phyloP scores from a whole-genome alignment of 2,888 invertebrate species.

The Himalopsyche tibetana region DNA sequence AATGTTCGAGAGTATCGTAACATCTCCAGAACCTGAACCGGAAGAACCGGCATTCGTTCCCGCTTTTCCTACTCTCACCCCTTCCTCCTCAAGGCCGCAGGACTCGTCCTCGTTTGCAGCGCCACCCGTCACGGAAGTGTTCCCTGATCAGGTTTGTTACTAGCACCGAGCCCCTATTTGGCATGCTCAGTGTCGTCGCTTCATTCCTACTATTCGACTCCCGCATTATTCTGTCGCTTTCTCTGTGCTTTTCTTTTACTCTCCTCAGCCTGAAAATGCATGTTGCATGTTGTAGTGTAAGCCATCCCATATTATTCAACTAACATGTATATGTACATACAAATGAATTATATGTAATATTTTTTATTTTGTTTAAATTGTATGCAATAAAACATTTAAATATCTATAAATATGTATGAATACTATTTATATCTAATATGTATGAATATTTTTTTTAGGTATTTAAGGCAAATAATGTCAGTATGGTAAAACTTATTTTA shows the following conservation, averaged over 20 bases:
- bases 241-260: not conserved
- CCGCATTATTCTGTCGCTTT: not conserved
- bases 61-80: constrained; percentile 56
- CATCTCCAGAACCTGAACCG: constrained; percentile 53
- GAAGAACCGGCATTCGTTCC: constrained; percentile 51
- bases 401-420: too few species aligned
- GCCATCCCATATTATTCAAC: too few species aligned
- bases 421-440: too few species aligned
- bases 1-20: constrained; percentile 67
- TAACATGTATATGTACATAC: too few species aligned
- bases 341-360: too few species aligned
- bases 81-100: constrained; percentile 42
- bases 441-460: too few species aligned
- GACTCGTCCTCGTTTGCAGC: constrained; percentile 33
- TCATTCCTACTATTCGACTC: not conserved
- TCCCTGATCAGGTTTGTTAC: constrained; percentile 72
- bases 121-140: constrained; percentile 68
- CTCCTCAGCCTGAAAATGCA: not conserved
- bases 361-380: too few species aligned
- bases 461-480: too few species aligned
- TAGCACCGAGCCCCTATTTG: constrained; percentile 49
- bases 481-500: too few species aligned
- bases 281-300: not conserved
- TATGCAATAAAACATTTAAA: too few species aligned
- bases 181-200: constrained; percentile 1